phyloP scores from a whole-genome alignment of 2,888 invertebrate genomes.

The Oligia strigilis region DNA sequence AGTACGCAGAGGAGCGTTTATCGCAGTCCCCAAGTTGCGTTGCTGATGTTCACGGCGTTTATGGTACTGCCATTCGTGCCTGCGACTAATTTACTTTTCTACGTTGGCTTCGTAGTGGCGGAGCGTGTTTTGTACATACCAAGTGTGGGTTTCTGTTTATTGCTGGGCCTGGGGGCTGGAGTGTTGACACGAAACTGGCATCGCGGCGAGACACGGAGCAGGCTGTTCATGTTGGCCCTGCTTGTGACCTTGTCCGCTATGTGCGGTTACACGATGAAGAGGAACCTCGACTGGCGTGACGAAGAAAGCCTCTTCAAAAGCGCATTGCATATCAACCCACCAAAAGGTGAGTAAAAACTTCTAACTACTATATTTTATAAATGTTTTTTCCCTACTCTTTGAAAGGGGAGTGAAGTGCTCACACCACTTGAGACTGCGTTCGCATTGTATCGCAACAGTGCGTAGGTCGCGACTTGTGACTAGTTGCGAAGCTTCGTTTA shows the following conservation, averaged over 20 bases:
- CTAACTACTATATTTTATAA: conserved; percentile 24
- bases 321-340: conserved; percentile 97
- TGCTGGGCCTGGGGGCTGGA: conserved; percentile 94
- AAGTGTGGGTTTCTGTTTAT: conserved; percentile 98
- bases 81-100: conserved; percentile 98
- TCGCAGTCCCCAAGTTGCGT: conserved; percentile 85
- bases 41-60: conserved; percentile 93
- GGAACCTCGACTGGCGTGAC: conserved; percentile 97
- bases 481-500: conserved; percentile 52
- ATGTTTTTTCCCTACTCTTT: conserved; percentile 22
- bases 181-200: conserved; percentile 86
- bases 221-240: conserved; percentile 85
- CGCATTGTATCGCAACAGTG: conserved; percentile 53
- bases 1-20: conserved; percentile 79
- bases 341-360: conserved; percentile 95
- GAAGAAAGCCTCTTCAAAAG: conserved; percentile 98
- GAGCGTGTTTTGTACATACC: conserved; percentile 99
- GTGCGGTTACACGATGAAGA: conserved; percentile 94
- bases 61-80: conserved; percentile 98
- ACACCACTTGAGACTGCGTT: conserved; percentile 46
- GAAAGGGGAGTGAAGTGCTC: conserved; percentile 41
- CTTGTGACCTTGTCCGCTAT: conserved; percentile 92
- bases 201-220: conserved; percentile 82
- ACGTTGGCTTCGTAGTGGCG: conserved; percentile 99
- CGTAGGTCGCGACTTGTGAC: conserved; percentile 57